phyloP scores from a whole-genome alignment of 2,888 invertebrate genomes.

The Lasioglossum morio region DNA sequence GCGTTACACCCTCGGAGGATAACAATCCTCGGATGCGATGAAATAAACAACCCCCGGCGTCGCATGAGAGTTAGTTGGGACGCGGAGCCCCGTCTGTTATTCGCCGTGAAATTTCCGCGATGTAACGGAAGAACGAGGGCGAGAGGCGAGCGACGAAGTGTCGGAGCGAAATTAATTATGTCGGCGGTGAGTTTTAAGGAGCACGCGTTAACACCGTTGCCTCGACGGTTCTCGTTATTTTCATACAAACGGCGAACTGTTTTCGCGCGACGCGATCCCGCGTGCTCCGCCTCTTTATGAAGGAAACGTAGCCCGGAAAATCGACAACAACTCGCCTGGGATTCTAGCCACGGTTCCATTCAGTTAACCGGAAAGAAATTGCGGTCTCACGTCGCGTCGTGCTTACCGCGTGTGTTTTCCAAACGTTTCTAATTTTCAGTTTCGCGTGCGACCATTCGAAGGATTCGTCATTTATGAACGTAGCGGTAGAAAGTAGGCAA shows the following conservation, averaged over 20 bases:
- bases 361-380: not conserved
- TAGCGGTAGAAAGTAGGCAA: too few species aligned
- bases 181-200: not conserved
- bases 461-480: too few species aligned
- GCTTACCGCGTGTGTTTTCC: not conserved
- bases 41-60: not conserved
- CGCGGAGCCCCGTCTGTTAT: not conserved
- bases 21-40: not conserved
- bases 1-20: not conserved
- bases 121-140: not conserved
- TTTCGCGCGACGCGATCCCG: not conserved
- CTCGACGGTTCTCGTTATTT: not conserved
- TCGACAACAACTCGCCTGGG: not conserved
- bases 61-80: not conserved
- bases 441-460: not conserved
- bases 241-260: not conserved
- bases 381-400: not conserved
- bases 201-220: not conserved
- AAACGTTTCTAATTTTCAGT: not conserved
- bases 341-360: not conserved
- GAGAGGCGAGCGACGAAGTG: not conserved
- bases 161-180: constrained; percentile 1
- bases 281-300: not conserved
- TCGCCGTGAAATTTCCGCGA: not conserved
- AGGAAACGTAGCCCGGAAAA: not conserved